Evolutionary conservation across 2,113 vertebrate genomes (phyloP), one percentile per base, ranked within the genome.

Genomic region (Lycaon pictus): DNA sequence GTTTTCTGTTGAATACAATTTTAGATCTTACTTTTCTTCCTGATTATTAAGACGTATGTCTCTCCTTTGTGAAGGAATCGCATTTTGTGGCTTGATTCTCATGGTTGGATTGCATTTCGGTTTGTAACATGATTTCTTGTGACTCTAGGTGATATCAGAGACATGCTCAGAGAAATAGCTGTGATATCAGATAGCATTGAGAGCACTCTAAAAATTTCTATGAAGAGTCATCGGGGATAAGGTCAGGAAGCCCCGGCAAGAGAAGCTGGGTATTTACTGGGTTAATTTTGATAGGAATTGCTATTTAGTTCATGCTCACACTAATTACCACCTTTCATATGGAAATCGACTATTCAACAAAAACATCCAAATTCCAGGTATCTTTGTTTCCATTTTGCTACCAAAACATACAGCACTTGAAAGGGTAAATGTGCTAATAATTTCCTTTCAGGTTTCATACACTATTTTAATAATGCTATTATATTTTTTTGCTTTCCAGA

Each of bases 321-420:
- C 63, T 97, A 92, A 97, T 90, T 96, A 65, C 11, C 88, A 67
- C 90, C 81, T 48, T 96, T 96, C 79, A 90, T 88, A 90, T 95
- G 90, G 84, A 96, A 97, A 96, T 87, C 89, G 43, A 81, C 32
- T 96, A 32, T 92, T 90, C 56, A 95, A 58, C 15, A 92, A 82
- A 90, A 87, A 23, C 83, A 71, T 88, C 96, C 53, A 85, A 76
- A 23, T 93, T 88, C 22, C 20, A 60, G 16, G 12, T 29, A 84
- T 85, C 80, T 98, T 89, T 95, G 77, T 92, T 96, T 20, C 27
- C 58, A 55, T 95, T 96, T 90, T 97, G 35, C 67, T 97, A 51
- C 51, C 80, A 35, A 90, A 96, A 77, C 27, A 62, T 74, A 72
- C 32, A 90, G 9, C 65, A 15, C 35, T 84, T 88, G 67, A 74